Evolutionary conservation across 2,797 vertebrate genomes (phyloP), one percentile per base, ranked within the genome.

Genomic region (Monodelphis domestica): DNA sequence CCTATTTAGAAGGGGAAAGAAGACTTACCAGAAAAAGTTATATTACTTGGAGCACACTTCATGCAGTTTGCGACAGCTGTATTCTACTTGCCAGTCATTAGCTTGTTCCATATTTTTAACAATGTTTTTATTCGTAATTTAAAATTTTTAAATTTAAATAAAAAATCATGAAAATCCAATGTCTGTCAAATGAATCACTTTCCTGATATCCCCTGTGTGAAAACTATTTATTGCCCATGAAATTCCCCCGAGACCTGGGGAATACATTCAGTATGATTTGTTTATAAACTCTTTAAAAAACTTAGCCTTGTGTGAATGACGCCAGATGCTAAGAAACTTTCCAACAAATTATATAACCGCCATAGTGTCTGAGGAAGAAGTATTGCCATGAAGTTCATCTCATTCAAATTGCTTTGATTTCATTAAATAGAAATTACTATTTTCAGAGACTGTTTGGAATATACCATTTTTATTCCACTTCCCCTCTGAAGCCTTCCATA

Each of bases 401-500:
- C 52, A 53, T 89, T 91, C 24, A 97, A 94, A 87, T 30, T 89
- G 29, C 1, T 88, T 1, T 90, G 14, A 56, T 87, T 57, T 4
- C 90, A 54, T 95, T 51, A 91, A 91, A 59, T 14, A 33, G 51
- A 89, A 93, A 94, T 96, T 63, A 0, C 0, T 78, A 7, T 92
- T 96, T 91, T 21, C 93, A 54, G 87, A 51, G 11, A 52, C 12
- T 96, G 14, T 29, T 95, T 52, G 93, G 17, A 5, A 87, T 28
- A 50, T 26, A 94, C 21, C 0, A 92, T 90, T 91, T 91, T 87
- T 57, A 91, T 4, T 30, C 95, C 0, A 51, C 50, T 97, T 97
- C 10, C 7, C 94, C 51, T 95, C 90, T 88, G n/a, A 90, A 95
- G 38, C 12, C 93, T 97, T 90, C 12, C 94, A 52, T 96, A 55